Evolutionary conservation across 2,113 vertebrate genomes (phyloP), one percentile per base, ranked within the genome.

Genomic region (Neolamprologus ventralis): DNA sequence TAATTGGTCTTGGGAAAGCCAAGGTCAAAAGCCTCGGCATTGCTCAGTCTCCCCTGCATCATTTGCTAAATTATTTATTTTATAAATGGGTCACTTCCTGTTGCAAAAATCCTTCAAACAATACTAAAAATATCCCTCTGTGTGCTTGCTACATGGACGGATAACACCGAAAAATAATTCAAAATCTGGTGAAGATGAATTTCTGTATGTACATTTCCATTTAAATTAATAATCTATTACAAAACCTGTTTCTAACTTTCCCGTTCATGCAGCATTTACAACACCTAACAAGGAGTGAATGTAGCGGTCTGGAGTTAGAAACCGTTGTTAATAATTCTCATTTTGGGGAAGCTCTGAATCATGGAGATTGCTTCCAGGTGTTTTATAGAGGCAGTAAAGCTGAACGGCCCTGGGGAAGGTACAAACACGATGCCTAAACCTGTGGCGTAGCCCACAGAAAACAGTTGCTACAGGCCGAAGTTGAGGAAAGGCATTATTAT

Each of bases 71-170:
- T 35, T 82, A 75, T 47, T 83, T 71, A 51, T 81, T 49, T 71
- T 13, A 80, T 51, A 81, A 87, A 57, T 84, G 54, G 37, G 90
- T 85, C 17, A 95, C 88, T 94, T 95, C 93, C 94, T 93, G 93
- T 84, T 51, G n/a, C 79, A 87, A 81, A 93, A 88, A 87, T 86
- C 83, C 82, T 79, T 49, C 23, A 90, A 86, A 84, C 54, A 68
- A 55, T 13, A 23, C 84, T 84, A 91, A 88, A 94, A 85, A 89
- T 88, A 92, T 14, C 51, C 2, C 4, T 17, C 13, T 9, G 17
- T 33, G 37, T 53, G 35, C 26, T 28, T 80, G 28, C 49, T 79
- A 9, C 5, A 63, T 63, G 53, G 2, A 33, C 45, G 9, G 7
- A 80, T 10, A 35, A 35, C n/a, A 60, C 55, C 10, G 13, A 82